phyloP scores from a whole-genome alignment of 1,140 invertebrate species.

The Hylaeus anthracinus region DNA sequence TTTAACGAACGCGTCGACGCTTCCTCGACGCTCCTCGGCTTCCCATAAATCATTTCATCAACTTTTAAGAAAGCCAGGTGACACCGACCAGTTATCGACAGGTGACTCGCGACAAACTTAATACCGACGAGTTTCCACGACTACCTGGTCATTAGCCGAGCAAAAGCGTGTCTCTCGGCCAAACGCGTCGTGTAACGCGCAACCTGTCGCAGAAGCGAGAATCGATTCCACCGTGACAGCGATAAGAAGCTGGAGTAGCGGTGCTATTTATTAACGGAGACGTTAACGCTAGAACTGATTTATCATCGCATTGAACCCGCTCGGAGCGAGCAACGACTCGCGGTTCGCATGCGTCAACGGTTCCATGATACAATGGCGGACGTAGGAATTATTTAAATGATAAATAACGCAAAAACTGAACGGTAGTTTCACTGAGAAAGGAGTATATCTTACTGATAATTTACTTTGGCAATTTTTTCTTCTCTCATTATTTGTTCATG shows the following conservation, averaged over 20 bases:
- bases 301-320: conserved; percentile 12
- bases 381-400: no score
- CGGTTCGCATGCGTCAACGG: not conserved
- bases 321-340: no score
- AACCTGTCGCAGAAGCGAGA: not conserved
- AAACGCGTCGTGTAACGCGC: not conserved
- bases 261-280: conserved; percentile 17
- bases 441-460: no score
- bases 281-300: conserved; percentile 11
- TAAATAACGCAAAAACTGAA: no score
- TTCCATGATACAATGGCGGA: no score
- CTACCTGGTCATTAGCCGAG: not conserved
- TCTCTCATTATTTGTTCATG: no score
- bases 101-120: not conserved
- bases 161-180: conserved; percentile 5
- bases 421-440: no score
- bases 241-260: not conserved
- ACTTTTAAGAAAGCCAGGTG: not conserved
- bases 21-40: not conserved
- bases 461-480: no score
- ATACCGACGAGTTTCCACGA: conserved; percentile 1
- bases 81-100: not conserved
- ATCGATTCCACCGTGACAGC: not conserved
- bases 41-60: not conserved
- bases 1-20: not conserved